Percentiles rank a stretch among this genome's conserved stretches.
Evolutionary conservation across 2,113 vertebrate genomes (phyloP).

Genomic region (Podocnemis expansa): DNA sequence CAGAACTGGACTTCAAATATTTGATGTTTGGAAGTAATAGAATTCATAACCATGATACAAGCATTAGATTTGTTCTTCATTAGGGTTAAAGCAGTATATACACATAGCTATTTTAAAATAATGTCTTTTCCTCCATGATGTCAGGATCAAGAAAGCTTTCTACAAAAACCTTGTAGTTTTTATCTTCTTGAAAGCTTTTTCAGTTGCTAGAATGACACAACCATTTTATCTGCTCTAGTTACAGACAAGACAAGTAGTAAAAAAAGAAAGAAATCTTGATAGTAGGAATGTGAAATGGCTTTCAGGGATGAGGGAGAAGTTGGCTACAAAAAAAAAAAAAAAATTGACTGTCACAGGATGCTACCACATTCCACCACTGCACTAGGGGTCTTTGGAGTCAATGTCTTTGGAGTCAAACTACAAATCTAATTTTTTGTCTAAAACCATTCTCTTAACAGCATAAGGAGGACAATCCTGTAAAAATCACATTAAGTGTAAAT

Average conservation of each 20-base stretch:
- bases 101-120: constrained; percentile 41
- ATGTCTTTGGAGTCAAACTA: background rate
- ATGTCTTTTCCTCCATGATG: constrained; percentile 13
- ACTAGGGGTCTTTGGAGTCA: background rate
- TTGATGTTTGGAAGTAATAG: background rate
- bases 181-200: background rate
- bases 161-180: constrained; percentile 42
- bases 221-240: background rate
- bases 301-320: background rate
- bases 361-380: background rate
- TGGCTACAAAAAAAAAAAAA: background rate
- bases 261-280: background rate
- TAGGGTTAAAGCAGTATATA: constrained; percentile 29
- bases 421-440: constrained; percentile 20
- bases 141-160: constrained; percentile 43
- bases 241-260: background rate
- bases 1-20: background rate
- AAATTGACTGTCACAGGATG: background rate
- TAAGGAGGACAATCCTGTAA: background rate
- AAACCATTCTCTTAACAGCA: constrained; percentile 18
- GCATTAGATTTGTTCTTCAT: constrained; percentile 19
- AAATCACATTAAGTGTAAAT: constrained; percentile 37
- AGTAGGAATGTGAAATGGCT: background rate
- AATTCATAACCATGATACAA: constrained; percentile 29
- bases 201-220: constrained; percentile 37